These are phyloP conservation scores for Chloropsis cyanopogon DNA, from an alignment of 2,113 vertebrate genomes.

Conservation along the genomic window DNA sequence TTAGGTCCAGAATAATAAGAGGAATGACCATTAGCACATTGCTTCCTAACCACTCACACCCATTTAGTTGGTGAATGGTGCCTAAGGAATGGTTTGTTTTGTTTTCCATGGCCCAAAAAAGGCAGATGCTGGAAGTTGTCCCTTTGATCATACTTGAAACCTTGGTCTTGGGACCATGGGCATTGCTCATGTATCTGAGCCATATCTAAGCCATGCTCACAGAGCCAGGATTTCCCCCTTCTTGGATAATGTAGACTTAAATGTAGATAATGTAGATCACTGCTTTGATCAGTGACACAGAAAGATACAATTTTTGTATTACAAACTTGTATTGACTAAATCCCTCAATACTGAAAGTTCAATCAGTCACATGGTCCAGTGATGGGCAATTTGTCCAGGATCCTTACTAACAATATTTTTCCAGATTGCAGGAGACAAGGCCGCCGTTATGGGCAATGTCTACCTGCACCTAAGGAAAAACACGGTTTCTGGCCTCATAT, in stretches of 20 bases:
- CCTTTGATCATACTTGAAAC: background rate
- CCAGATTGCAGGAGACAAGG: background rate
- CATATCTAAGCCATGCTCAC: background rate
- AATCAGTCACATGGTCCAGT: background rate
- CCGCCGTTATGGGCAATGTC: background rate
- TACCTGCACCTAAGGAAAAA: background rate
- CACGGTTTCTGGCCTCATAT: background rate
- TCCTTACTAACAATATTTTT: background rate
- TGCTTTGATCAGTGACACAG: background rate
- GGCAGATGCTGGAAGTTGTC: background rate
- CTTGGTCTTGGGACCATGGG: background rate
- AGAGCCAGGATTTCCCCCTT: background rate
- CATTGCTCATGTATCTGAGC: background rate
- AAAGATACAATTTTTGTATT: background rate
- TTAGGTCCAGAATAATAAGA: background rate
- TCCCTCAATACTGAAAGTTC: background rate
- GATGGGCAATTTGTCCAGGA: background rate
- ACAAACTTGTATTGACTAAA: background rate
- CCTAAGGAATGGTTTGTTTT: background rate
- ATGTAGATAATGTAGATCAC: background rate
- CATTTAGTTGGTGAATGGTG: background rate
- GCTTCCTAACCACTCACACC: background rate
- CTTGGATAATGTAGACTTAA: background rate
- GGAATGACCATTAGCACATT: background rate
- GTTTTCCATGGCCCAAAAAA: background rate